Evolutionary conservation across 2,113 vertebrate genomes (phyloP).

Genomic region (Zingel zingel): DNA sequence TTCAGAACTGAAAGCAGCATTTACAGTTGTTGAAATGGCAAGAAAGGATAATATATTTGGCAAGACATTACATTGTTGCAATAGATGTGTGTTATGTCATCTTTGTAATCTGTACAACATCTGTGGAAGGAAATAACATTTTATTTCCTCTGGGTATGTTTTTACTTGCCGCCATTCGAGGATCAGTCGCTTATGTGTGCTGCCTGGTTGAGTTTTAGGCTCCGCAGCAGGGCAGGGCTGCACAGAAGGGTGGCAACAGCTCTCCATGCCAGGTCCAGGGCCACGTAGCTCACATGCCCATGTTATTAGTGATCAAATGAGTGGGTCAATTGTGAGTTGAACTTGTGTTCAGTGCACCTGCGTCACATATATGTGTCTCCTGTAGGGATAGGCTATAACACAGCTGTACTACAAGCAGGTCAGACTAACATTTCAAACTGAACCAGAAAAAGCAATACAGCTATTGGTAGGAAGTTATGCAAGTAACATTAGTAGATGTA

Average conservation of each 20-base stretch:
- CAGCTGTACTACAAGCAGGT: constrained; percentile 6
- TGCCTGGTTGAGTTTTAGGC: constrained; percentile 4
- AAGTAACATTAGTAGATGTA: neutral
- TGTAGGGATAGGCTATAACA: neutral
- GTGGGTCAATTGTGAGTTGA: constrained; percentile 4
- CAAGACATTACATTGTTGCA: constrained; percentile 20
- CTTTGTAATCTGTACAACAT: constrained; percentile 36
- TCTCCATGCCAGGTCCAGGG: constrained; percentile 14
- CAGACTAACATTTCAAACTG: constrained; percentile 19
- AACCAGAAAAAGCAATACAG: constrained; percentile 24
- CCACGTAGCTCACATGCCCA: constrained; percentile 48
- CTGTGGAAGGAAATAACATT: constrained; percentile 11
- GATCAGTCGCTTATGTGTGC: neutral
- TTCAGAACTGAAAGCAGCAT: constrained; percentile 21
- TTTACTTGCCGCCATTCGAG: constrained; percentile 24
- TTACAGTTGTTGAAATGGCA: constrained; percentile 32
- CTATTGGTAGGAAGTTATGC: neutral
- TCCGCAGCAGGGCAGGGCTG: constrained; percentile 16
- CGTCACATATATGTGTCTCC: constrained; percentile 4
- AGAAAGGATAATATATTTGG: constrained; percentile 13
- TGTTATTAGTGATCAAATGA: constrained; percentile 47
- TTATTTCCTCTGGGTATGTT: constrained; percentile 20
- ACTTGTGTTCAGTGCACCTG: constrained; percentile 8
- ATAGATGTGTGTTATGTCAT: constrained; percentile 41
- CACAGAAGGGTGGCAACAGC: constrained; percentile 22